phyloP scores from a whole-genome alignment of 30 jellyfish, hydroid and myxozoan genomes.

The Turritopsis dohrnii region DNA sequence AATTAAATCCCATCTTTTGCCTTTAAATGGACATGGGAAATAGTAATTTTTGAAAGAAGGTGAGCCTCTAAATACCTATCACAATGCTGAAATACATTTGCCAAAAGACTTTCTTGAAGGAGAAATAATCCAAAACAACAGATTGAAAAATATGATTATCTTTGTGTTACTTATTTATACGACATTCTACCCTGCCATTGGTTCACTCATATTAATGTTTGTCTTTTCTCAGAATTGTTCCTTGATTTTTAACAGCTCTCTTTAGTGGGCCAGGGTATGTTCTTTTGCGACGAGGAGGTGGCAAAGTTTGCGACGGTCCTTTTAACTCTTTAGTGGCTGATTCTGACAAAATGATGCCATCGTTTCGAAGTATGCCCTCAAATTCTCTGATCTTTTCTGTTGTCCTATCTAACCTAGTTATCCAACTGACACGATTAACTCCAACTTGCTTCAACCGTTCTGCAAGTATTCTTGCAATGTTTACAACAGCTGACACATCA shows the following conservation, averaged over 20 bases:
- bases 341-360: conserved; percentile 34
- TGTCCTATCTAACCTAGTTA: conserved; percentile 21
- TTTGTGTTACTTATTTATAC: not conserved
- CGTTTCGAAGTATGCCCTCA: conserved; percentile 28
- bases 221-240: conserved; percentile 28
- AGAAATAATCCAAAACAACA: too few species aligned
- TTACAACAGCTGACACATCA: conserved; percentile 67
- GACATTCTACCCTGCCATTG: not conserved
- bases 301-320: conserved; percentile 37
- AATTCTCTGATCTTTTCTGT: conserved; percentile 34
- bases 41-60: too few species aligned
- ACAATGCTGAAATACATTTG: too few species aligned
- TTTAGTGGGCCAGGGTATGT: not conserved
- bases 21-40: too few species aligned
- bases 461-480: conserved; percentile 69
- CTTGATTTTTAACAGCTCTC: not conserved
- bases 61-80: too few species aligned
- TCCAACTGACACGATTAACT: conserved; percentile 67
- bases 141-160: too few species aligned
- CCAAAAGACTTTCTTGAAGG: too few species aligned
- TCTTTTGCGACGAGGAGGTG: conserved; percentile 33
- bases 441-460: conserved; percentile 73
- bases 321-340: conserved; percentile 11
- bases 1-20: too few species aligned
- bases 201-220: not conserved